Conservation (phyloP, 2,113 vertebrate species). For the Varanus komodoensis region DNA sequence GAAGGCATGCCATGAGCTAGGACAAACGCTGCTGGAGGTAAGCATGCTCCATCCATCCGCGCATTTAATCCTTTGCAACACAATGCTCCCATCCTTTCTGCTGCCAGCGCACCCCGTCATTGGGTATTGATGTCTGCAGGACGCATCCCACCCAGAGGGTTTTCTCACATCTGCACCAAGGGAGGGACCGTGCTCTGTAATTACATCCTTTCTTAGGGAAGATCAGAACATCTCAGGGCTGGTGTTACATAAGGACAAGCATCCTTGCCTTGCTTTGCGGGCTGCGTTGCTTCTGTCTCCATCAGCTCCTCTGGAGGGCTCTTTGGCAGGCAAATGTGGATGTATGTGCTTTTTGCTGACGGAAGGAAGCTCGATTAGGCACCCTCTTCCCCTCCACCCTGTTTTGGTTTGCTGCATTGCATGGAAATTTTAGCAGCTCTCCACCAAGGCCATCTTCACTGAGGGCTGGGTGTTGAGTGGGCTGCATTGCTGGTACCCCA, state of each 20-base stretch:
- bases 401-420: slow-evolving; percentile 24
- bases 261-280: background rate
- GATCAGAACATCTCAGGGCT: slow-evolving; percentile 47
- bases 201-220: slow-evolving; percentile 11
- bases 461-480: too few relatives aligned
- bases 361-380: background rate
- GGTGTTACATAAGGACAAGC: slow-evolving; percentile 66
- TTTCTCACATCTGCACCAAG: slow-evolving; percentile 8
- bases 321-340: background rate
- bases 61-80: background rate
- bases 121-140: background rate
- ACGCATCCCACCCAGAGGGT: slow-evolving; percentile 8
- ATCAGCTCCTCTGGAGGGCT: background rate
- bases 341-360: background rate
- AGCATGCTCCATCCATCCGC: slow-evolving; percentile 46
- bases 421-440: slow-evolving; percentile 4
- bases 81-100: slow-evolving; percentile 37
- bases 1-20: slow-evolving; percentile 72
- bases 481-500: background rate
- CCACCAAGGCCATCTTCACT: background rate
- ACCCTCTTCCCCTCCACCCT: too few relatives aligned
- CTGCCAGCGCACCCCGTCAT: background rate
- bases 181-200: slow-evolving; percentile 26
- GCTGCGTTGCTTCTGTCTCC: background rate
- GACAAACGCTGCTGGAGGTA: slow-evolving; percentile 69